These are phyloP conservation scores for Leucoraja ocellata DNA, from an alignment of 2,797 vertebrate genomes.

Conservation along the genomic window DNA sequence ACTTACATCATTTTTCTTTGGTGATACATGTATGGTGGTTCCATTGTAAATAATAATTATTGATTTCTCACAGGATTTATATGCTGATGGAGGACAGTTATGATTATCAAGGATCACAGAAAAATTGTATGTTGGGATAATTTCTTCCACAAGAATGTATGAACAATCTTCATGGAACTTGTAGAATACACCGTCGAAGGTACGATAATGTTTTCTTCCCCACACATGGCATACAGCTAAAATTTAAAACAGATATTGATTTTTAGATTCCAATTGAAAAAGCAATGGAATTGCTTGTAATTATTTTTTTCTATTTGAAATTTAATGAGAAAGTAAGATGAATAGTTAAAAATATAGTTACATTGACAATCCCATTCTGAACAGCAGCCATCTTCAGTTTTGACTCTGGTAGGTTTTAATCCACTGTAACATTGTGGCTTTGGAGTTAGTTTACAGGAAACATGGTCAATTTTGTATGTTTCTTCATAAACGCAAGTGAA, in stretches of 20 bases:
- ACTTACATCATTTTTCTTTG: neutral
- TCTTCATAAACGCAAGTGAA: neutral
- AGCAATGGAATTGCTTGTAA: neutral
- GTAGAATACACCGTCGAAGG: neutral
- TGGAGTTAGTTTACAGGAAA: neutral
- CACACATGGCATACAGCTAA: slow-evolving; percentile 24
- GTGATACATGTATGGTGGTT: neutral
- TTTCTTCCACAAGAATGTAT: slow-evolving; percentile 36
- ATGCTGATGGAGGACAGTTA: neutral
- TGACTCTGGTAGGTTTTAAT: neutral
- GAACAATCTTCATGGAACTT: slow-evolving; percentile 22
- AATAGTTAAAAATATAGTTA: neutral
- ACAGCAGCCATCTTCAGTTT: slow-evolving; percentile 28
- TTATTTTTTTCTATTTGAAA: neutral
- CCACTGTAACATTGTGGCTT: neutral
- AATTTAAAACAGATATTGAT: neutral
- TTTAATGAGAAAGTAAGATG: neutral
- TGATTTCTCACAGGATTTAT: neutral
- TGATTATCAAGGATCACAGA: slow-evolving; percentile 35
- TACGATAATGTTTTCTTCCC: slow-evolving; percentile 6
- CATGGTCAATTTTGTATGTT: neutral
- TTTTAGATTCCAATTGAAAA: neutral
- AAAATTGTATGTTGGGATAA: neutral
- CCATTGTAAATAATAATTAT: neutral
- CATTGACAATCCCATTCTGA: slow-evolving; percentile 14